Evolutionary conservation across 2,888 invertebrate genomes (phyloP), one percentile per base, ranked within the genome.

Genomic region (Chymomyza procnemis): DNA sequence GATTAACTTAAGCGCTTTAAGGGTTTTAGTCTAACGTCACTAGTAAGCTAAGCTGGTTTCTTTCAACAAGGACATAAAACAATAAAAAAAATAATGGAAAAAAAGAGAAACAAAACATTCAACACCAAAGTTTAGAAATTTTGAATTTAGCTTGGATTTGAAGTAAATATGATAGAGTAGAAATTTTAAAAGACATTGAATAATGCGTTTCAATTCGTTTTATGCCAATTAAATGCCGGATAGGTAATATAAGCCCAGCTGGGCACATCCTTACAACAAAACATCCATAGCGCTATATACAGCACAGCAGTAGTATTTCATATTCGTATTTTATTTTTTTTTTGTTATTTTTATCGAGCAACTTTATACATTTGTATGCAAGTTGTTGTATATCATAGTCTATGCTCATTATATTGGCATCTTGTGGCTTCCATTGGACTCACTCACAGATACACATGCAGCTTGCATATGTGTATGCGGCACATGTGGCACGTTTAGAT

Each of bases 241-340:
- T 41, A 41, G 34, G 34, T 41, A 41, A 41, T 26, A 26, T 26
- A 41, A 41, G 12, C 34, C 34, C 34, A 41, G 34, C 34, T 5
- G 34, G 34, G 65, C 66, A 68, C 75, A 76, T 75, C 73, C 82
- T 82, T 71, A 77, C 85, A 85, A 81, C 72, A 78, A 78, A 55
- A 87, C 84, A 87, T 76, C 72, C 63, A 83, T 81, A 88, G 87
- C 86, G 76, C 78, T 69, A 86, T 86, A 71, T 86, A 86, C 86
- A 86, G 86, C 86, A 85, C 66, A 79, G 59, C 21, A 55, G 55
- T 8, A n/a, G n/a, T n/a, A n/a, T n/a, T n/a, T n/a, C n/a, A n/a
- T n/a, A n/a, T n/a, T n/a, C n/a, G n/a, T n/a, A n/a, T n/a, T n/a
- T n/a, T n/a, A n/a, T n/a, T n/a, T n/a, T n/a, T n/a, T n/a, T n/a